phyloP scores from a whole-genome alignment of 2,113 vertebrate species.

The Pan troglodytes region NHGRI_mPanTro3-v2.1_pri NC_072416.2:52666001-52666500 shows the following conservation, averaged over 20 bases:
- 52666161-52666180: not conserved
- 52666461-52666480: not conserved
- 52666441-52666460: not conserved
- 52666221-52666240: not conserved
- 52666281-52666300: not conserved
- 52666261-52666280: not conserved
- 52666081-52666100: not conserved
- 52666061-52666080: not conserved
- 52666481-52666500: constrained; percentile 37
- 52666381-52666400: not conserved
- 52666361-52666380: not conserved
- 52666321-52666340: not conserved
- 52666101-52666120: not conserved
- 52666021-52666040: not conserved
- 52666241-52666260: not conserved
- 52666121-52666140: not conserved
- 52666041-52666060: not conserved
- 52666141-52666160: not conserved
- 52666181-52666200: not conserved
- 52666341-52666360: not conserved
- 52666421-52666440: not conserved
- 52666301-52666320: not conserved
- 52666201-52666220: not conserved
- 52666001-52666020: not conserved
- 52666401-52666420: not conserved